Conservation (phyloP, 2,888 invertebrate genomes). For the Ectemnius continuus region DNA sequence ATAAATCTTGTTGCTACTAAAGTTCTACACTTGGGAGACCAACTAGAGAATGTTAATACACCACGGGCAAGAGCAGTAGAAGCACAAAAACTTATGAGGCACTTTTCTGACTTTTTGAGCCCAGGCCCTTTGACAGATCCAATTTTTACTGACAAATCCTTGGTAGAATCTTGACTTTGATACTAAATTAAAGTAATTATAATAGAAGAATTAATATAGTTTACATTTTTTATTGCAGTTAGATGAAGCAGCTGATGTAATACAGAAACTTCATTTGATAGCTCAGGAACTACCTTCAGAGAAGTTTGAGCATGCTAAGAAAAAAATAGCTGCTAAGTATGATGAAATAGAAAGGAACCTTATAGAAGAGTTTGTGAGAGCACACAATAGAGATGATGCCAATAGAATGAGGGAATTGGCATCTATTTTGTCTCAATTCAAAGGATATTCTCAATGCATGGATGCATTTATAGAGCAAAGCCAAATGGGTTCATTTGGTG, state of each 20-base stretch:
- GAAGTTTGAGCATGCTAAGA: constrained; percentile 91
- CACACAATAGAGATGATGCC: constrained; percentile 91
- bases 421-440: constrained; percentile 94
- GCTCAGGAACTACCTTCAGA: constrained; percentile 95
- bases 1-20: constrained; percentile 98
- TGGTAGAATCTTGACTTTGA: constrained; percentile 78
- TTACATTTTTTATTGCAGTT: constrained; percentile 80
- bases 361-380: constrained; percentile 95
- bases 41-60: constrained; percentile 96
- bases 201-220: background rate
- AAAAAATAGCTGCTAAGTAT: constrained; percentile 92
- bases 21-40: constrained; percentile 98
- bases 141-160: constrained; percentile 90
- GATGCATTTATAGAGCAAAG: constrained; percentile 98
- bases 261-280: constrained; percentile 96
- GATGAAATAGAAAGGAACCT: constrained; percentile 93
- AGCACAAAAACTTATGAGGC: constrained; percentile 93
- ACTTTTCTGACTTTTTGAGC: constrained; percentile 94
- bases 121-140: constrained; percentile 91
- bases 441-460: constrained; percentile 96
- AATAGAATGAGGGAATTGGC: constrained; percentile 96
- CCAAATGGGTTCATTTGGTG: constrained; percentile 92
- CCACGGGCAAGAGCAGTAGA: constrained; percentile 96
- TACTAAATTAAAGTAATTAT: background rate
- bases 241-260: constrained; percentile 97